A percentile compares a stretch with the other conserved stretches of the same genome.
Evolutionary conservation across 2,113 vertebrate genomes (phyloP).

Genomic region (Procavia capensis): DNA sequence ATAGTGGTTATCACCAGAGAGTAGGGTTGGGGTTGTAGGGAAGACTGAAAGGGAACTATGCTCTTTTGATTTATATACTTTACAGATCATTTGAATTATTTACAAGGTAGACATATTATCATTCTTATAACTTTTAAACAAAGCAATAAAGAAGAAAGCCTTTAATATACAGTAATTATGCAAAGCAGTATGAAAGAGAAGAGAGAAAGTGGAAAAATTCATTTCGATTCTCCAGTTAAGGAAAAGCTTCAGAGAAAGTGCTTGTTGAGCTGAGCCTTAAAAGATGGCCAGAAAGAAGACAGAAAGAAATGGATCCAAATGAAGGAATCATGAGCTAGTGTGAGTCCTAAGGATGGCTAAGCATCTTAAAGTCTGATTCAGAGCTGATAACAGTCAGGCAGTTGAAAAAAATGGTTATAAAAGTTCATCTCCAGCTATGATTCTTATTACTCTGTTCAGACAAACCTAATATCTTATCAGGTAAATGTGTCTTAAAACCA

Average conservation of each 20-base stretch:
- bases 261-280: neutral
- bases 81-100: neutral
- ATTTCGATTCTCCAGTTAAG: neutral
- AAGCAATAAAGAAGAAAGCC: neutral
- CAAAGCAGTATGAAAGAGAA: neutral
- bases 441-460: constrained; percentile 18
- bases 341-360: neutral
- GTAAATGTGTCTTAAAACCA: neutral
- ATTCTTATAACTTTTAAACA: constrained; percentile 13
- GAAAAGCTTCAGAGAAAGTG: neutral
- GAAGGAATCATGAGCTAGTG: neutral
- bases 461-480: constrained; percentile 15
- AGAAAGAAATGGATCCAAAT: fast-evolving
- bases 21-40: neutral
- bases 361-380: neutral
- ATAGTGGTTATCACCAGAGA: neutral
- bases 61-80: neutral
- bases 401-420: neutral
- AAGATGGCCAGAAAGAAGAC: neutral
- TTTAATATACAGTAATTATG: neutral
- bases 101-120: neutral
- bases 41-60: neutral
- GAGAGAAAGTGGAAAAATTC: neutral
- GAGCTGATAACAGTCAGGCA: neutral
- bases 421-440: constrained; percentile 20